phyloP scores from a whole-genome alignment of 2,797 vertebrate genomes.

The Nannoperca obscura region DNA sequence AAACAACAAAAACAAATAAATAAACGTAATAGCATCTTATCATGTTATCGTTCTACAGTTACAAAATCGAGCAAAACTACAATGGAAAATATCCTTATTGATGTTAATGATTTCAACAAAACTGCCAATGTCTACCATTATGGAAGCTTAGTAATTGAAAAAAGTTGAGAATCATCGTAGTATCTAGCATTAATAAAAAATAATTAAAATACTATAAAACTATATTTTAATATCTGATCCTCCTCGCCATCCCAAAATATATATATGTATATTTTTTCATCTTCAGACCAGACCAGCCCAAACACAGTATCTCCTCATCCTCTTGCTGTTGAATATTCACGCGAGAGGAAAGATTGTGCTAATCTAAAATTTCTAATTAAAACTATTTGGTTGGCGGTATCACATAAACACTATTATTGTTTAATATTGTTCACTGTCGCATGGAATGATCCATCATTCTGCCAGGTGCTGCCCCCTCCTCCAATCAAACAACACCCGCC shows the following conservation, averaged over 20 bases:
- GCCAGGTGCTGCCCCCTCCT: conserved; percentile 69
- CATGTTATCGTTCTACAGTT: neutral
- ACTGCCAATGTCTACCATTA: neutral
- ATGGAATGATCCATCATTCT: conserved; percentile 88
- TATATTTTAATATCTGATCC: conserved; percentile 2
- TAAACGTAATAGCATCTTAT: neutral
- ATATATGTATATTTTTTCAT: conserved; percentile 20
- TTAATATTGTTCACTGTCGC: conserved; percentile 89
- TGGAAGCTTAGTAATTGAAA: neutral
- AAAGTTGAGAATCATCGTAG: neutral
- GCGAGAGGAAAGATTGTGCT: conserved; percentile 67
- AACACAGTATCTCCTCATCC: conserved; percentile 50
- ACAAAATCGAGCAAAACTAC: too few relatives aligned
- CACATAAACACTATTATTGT: conserved; percentile 82
- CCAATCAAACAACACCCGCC: conserved; percentile 47
- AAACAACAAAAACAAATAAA: neutral
- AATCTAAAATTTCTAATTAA: conserved; percentile 85
- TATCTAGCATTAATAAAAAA: neutral
- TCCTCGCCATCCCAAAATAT: neutral
- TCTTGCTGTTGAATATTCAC: conserved; percentile 69
- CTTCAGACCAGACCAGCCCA: conserved; percentile 5
- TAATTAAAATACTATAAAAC: neutral
- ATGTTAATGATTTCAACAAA: neutral
- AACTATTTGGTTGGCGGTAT: conserved; percentile 81
- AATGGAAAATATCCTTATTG: neutral